Evolutionary conservation across 2,113 vertebrate genomes (phyloP).

Genomic region (Apus apus): DNA sequence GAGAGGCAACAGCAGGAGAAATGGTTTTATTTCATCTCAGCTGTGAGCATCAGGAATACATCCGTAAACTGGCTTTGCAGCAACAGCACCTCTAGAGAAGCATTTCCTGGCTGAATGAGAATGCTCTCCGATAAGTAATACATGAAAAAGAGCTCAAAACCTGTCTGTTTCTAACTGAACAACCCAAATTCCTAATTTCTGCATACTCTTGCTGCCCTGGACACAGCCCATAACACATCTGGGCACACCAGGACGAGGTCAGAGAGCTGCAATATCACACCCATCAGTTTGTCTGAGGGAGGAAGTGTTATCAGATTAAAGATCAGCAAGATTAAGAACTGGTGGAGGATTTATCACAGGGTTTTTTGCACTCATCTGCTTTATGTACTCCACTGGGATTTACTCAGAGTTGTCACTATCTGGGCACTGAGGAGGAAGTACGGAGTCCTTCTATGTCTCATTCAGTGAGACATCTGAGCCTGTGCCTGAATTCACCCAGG

Average conservation of each 20-base stretch:
- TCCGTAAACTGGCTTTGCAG: not conserved
- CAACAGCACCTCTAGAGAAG: not conserved
- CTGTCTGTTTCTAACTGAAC: not conserved
- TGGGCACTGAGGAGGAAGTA: not conserved
- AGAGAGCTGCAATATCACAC: not conserved
- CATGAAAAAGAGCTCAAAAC: not conserved
- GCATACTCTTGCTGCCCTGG: not conserved
- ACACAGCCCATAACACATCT: not conserved
- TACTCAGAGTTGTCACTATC: not conserved
- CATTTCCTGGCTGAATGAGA: not conserved
- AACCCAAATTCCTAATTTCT: not conserved
- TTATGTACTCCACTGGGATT: not conserved
- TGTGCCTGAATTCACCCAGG: not conserved
- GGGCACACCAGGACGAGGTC: rapidly evolving
- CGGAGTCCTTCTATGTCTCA: not conserved
- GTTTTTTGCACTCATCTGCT: not conserved
- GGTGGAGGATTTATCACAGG: not conserved
- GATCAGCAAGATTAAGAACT: constrained; percentile 29
- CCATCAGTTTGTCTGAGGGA: not conserved
- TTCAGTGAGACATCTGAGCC: not conserved
- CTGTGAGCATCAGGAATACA: not conserved
- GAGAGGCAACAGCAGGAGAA: not conserved
- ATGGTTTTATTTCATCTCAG: not conserved
- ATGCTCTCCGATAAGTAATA: not conserved
- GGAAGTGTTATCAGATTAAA: constrained; percentile 21